phyloP scores from a whole-genome alignment of 2,113 vertebrate genomes.

The Indicator maculatus region DNA sequence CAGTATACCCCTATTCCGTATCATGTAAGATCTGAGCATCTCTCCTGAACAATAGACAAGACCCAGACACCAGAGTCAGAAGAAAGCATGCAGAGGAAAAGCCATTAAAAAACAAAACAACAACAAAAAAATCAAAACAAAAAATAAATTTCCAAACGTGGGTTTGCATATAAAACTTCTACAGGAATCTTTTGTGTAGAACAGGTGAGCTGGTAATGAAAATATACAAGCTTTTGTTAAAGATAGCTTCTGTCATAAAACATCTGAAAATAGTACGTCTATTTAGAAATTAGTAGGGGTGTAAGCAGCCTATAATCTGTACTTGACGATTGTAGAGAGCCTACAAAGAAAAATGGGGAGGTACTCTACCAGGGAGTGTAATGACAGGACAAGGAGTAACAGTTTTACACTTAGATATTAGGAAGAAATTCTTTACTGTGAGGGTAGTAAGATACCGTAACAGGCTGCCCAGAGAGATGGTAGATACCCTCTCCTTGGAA shows the following conservation, averaged over 20 bases:
- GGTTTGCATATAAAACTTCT: background rate
- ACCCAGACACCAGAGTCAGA: background rate
- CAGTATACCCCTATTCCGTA: fast-evolving
- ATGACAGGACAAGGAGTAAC: background rate
- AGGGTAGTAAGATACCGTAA: background rate
- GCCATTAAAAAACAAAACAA: background rate
- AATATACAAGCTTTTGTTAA: background rate
- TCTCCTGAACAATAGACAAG: background rate
- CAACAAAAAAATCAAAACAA: background rate
- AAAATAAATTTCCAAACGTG: background rate
- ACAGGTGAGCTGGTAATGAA: background rate
- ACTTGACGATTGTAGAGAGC: background rate
- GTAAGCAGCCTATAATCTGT: background rate
- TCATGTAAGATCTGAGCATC: background rate
- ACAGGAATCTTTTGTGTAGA: background rate
- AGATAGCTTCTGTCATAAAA: background rate
- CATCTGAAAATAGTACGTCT: background rate
- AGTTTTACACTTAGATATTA: background rate
- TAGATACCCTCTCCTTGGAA: background rate
- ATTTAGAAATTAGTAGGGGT: background rate
- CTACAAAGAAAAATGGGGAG: background rate
- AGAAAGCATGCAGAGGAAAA: background rate
- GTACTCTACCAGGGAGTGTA: background rate
- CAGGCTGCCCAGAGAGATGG: background rate
- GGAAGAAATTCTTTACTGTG: background rate